Evolutionary conservation across 2,797 vertebrate genomes (phyloP).

Genomic region (Melanotaenia parkinsoni): DNA sequence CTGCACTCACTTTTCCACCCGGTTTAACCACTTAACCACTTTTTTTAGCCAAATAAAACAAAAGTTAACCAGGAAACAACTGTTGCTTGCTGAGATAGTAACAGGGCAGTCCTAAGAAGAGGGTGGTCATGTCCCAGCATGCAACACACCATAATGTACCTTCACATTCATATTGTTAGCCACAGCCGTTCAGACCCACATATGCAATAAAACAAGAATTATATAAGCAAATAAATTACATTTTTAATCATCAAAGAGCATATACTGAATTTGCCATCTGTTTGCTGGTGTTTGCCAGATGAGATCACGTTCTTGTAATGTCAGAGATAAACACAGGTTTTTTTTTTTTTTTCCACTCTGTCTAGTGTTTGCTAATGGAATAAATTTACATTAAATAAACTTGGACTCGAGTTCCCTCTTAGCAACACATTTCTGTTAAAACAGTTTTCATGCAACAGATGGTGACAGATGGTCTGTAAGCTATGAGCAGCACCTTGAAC

Average conservation of each 20-base stretch:
- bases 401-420: slow-evolving; percentile 10
- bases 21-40: background rate
- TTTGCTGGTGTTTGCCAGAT: background rate
- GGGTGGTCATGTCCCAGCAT: background rate
- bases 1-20: background rate
- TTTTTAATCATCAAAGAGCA: background rate
- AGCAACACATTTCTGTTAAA: slow-evolving; percentile 28
- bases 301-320: background rate
- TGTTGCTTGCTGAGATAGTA: background rate
- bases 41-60: background rate
- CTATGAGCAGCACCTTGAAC: slow-evolving; percentile 1
- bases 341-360: background rate
- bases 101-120: no score
- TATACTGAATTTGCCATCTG: background rate
- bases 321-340: background rate
- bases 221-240: no score
- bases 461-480: slow-evolving; percentile 44
- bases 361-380: slow-evolving; percentile 50
- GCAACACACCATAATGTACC: background rate
- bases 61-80: background rate
- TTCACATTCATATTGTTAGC: background rate
- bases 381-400: slow-evolving; percentile 40
- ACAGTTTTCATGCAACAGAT: slow-evolving; percentile 24
- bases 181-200: background rate
- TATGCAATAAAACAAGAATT: background rate